These are phyloP conservation scores for Ceramica pisi DNA, from an alignment of 2,888 invertebrate species.

Conservation along the genomic window DNA sequence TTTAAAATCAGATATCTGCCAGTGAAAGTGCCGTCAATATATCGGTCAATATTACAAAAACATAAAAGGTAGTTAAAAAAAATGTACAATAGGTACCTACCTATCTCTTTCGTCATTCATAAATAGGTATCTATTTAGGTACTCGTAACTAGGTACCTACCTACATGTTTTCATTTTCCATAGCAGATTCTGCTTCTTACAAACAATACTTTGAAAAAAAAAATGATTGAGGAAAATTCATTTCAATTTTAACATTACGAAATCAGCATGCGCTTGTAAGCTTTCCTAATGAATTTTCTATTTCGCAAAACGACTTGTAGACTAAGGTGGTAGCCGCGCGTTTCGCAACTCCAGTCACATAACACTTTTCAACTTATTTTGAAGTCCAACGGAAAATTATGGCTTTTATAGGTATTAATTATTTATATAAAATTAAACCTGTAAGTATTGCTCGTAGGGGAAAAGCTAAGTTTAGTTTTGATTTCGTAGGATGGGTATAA, in stretches of 20 bases:
- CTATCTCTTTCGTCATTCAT: neutral
- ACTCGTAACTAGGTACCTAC: neutral
- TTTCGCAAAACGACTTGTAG: constrained; percentile 22
- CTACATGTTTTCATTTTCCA: neutral
- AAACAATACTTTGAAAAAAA: constrained; percentile 12
- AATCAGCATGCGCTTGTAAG: constrained; percentile 47
- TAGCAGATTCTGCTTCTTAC: neutral
- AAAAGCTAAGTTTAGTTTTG: constrained; percentile 20
- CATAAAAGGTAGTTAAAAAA: too few species aligned
- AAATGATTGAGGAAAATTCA: constrained; percentile 13
- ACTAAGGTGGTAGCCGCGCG: neutral
- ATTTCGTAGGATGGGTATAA: constrained; percentile 5
- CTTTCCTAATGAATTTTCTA: constrained; percentile 47
- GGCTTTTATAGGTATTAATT: neutral
- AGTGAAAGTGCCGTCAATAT: too few species aligned
- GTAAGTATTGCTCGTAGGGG: neutral
- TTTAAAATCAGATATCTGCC: too few species aligned
- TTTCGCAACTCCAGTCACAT: constrained; percentile 15
- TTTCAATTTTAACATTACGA: constrained; percentile 39
- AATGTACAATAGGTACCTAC: neutral
- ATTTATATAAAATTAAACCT: neutral
- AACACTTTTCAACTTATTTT: neutral
- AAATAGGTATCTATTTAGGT: too few species aligned
- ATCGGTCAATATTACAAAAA: too few species aligned
- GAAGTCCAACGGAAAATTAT: neutral